A percentile compares a stretch with the other conserved stretches of the same genome.
Evolutionary conservation across 2,888 invertebrate genomes (phyloP).

Genomic region (Uropetala carovei): DNA sequence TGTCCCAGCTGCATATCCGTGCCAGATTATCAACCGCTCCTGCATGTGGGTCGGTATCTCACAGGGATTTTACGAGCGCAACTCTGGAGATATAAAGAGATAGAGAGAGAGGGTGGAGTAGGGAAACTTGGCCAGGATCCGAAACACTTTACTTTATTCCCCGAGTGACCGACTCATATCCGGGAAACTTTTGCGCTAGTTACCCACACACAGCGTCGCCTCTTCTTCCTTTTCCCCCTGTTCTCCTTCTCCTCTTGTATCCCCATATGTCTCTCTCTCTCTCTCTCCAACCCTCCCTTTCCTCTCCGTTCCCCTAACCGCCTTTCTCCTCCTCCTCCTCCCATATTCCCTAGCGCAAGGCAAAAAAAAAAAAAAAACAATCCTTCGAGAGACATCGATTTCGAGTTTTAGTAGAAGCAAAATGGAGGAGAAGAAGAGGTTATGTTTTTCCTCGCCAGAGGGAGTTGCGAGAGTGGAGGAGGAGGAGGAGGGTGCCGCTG

Average conservation of each 20-base stretch:
- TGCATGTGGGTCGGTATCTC: neutral
- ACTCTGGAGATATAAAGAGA: neutral
- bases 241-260: neutral
- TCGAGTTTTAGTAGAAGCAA: too few relatives aligned
- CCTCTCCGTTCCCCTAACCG: too few relatives aligned
- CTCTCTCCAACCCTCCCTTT: too few relatives aligned
- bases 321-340: too few relatives aligned
- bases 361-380: too few relatives aligned
- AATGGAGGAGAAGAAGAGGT: too few relatives aligned
- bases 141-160: conserved; percentile 19
- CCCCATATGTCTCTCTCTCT: too few relatives aligned
- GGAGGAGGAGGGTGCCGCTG: too few relatives aligned
- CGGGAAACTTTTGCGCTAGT: neutral
- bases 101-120: neutral
- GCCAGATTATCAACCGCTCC: conserved; percentile 13
- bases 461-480: too few relatives aligned
- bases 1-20: neutral
- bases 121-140: neutral
- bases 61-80: conserved; percentile 17
- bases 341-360: too few relatives aligned
- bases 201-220: neutral
- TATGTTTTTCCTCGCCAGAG: too few relatives aligned
- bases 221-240: neutral
- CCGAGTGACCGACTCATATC: conserved; percentile 1
- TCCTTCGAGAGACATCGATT: too few relatives aligned